Evolutionary conservation across 2,113 vertebrate species (phyloP).

Genomic region (Syngnathoides biaculeatus): DNA sequence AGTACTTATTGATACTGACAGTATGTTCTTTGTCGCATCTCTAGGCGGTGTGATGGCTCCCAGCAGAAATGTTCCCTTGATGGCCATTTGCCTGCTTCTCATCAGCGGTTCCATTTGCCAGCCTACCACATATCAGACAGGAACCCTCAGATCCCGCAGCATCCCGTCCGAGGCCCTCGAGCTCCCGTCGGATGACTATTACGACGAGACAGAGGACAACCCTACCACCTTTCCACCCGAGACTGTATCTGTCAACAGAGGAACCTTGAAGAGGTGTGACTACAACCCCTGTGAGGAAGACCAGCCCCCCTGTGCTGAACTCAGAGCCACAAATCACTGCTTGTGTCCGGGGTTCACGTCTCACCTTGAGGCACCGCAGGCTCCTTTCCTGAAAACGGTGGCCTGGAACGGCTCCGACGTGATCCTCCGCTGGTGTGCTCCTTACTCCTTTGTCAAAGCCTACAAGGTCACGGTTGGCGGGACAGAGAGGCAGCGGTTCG

Average conservation of each 20-base stretch:
- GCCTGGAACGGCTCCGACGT: slow-evolving; percentile 50
- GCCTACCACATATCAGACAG: slow-evolving; percentile 12
- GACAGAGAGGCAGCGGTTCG: background rate
- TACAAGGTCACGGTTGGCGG: slow-evolving; percentile 54
- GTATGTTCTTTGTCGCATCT: slow-evolving; percentile 22
- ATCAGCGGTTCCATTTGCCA: slow-evolving; percentile 30
- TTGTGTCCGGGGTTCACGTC: slow-evolving; percentile 56
- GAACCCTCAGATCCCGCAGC: background rate
- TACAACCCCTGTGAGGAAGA: slow-evolving; percentile 59
- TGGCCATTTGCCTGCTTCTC: slow-evolving; percentile 43
- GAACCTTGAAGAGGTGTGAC: slow-evolving; percentile 17
- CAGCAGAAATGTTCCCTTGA: slow-evolving; percentile 19
- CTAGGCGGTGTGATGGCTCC: slow-evolving; percentile 37
- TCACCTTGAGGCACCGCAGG: slow-evolving; percentile 7
- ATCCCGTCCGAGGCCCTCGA: fast-evolving
- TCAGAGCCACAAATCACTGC: slow-evolving; percentile 30
- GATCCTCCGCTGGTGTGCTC: slow-evolving; percentile 66
- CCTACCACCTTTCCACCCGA: fast-evolving
- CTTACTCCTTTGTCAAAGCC: slow-evolving; percentile 47
- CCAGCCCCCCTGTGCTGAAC: slow-evolving; percentile 43
- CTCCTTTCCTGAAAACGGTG: slow-evolving; percentile 36
- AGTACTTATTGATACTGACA: slow-evolving; percentile 12
- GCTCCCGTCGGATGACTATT: slow-evolving; percentile 7
- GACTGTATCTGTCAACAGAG: fast-evolving
- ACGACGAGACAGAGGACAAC: fast-evolving